Percentiles rank a stretch among this genome's conserved stretches.
phyloP scores from a whole-genome alignment of 1,140 invertebrate genomes.

The Acromyrmex heyeri region DNA sequence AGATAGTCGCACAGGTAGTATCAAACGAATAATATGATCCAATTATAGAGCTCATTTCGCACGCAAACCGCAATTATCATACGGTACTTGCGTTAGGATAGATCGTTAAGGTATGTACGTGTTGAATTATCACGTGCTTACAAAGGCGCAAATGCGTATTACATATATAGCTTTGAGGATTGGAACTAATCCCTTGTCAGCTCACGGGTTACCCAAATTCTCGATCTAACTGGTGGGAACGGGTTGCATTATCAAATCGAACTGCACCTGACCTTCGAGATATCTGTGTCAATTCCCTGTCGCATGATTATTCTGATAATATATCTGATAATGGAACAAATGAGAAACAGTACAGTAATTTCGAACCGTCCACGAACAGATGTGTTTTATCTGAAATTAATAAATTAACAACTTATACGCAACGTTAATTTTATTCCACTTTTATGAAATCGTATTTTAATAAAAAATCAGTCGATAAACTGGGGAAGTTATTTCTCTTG shows the following conservation, averaged over 20 bases:
- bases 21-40: conserved; percentile 13
- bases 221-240: background rate
- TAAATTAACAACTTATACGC: background rate
- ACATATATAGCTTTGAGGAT: conserved; percentile 27
- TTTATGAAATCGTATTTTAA: background rate
- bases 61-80: conserved; percentile 10
- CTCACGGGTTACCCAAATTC: background rate
- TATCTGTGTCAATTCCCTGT: conserved; percentile 14
- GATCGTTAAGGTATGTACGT: conserved; percentile 36
- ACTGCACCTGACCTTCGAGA: background rate
- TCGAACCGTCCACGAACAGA: too few species aligned
- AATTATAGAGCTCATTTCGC: conserved; percentile 38
- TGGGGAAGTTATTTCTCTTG: background rate
- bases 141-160: conserved; percentile 31
- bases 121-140: conserved; percentile 32
- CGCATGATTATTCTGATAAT: background rate
- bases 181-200: conserved; percentile 22
- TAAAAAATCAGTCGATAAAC: background rate
- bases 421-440: background rate
- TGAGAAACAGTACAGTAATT: background rate
- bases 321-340: background rate
- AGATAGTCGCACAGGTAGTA: background rate
- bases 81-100: conserved; percentile 17
- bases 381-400: background rate
- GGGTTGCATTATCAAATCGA: conserved; percentile 13